Base-by-base conservation (phyloP, 92 coral and sea anemone species). In the Galaxea fascicularis region DNA sequence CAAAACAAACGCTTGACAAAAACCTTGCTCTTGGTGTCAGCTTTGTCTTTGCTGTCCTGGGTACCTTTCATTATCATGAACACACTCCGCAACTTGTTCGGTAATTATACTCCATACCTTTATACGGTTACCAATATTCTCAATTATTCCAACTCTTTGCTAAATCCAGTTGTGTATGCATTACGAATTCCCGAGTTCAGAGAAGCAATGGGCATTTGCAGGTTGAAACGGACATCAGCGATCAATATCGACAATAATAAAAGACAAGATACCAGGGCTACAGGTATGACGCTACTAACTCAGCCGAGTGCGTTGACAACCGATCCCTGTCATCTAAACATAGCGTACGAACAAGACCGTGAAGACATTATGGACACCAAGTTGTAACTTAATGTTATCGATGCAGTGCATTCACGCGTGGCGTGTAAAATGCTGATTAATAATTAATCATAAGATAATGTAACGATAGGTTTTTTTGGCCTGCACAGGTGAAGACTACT, bases 1-100 rank as follows among this genome's bases (percentile, higher is more conserved):
- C 76, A 20, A 21, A 71, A 45, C 76, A 44, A 71, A 46, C 57
- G 58, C 2, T 71, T 71, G 47, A 71, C 76, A 21, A 71, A 71
- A 26, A 71, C 76, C 4, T 10, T 71, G 76, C 9, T 45, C 12
- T 45, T 71, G 21, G 76, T 45, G 44, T 45, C 58, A 20, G 18
- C 14, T 44, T 9, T 71, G 44, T 28, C 35, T 45, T 44, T 22
- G 57, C 20, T 71, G 76, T 44, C 57, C 18, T 45, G 35, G 58
- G 10, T 71, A 16, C 76, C 76, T 45, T 3, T 45, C 3, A 20
- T 71, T 14, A 71, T 13, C 24, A 1, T n/a, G 20, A 71, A 24
- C 57, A 10, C 12, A 24, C 24, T 71, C 41, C 41, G 26, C 4
- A 3, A 24, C 4, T 4, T 47, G 13, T 46, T 5, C 17, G 16